A percentile compares a stretch with the other conserved stretches of the same genome.
phyloP scores from a whole-genome alignment of 2,113 vertebrate genomes.

The Naja naja region DNA sequence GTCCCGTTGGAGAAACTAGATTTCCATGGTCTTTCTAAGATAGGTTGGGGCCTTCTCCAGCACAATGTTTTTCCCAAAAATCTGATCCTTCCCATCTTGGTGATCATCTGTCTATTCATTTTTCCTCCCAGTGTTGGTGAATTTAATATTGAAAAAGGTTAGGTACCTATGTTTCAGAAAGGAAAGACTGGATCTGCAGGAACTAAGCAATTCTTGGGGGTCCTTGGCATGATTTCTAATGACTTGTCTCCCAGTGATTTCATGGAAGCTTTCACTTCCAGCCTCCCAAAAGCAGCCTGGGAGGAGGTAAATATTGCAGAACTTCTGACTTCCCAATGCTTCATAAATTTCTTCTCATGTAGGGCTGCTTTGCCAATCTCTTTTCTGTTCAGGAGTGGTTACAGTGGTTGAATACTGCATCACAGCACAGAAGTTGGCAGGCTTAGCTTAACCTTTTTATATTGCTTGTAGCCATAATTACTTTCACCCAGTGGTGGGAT shows the following conservation, averaged over 20 bases:
- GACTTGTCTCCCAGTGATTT: neutral
- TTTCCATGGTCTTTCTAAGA: neutral
- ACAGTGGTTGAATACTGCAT: constrained; percentile 12
- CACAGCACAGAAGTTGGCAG: constrained; percentile 17
- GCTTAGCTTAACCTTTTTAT: constrained; percentile 4
- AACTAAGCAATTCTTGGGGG: neutral
- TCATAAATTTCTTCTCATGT: neutral
- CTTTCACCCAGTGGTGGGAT: constrained; percentile 31
- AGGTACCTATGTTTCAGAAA: neutral
- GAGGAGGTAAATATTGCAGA: neutral
- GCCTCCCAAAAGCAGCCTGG: neutral
- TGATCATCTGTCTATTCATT: neutral
- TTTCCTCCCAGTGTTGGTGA: neutral
- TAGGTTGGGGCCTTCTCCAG: neutral
- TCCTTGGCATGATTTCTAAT: neutral
- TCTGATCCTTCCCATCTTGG: neutral
- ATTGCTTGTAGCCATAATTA: constrained; percentile 52
- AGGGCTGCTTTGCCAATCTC: neutral
- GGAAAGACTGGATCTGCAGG: neutral
- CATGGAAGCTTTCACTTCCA: neutral
- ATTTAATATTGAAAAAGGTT: neutral
- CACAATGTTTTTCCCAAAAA: neutral
- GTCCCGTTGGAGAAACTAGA: neutral
- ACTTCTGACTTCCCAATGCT: neutral
- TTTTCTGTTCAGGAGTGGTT: constrained; percentile 2